Conservation (phyloP, 2,797 vertebrate genomes). For the Glyptemys insculpta region DNA sequence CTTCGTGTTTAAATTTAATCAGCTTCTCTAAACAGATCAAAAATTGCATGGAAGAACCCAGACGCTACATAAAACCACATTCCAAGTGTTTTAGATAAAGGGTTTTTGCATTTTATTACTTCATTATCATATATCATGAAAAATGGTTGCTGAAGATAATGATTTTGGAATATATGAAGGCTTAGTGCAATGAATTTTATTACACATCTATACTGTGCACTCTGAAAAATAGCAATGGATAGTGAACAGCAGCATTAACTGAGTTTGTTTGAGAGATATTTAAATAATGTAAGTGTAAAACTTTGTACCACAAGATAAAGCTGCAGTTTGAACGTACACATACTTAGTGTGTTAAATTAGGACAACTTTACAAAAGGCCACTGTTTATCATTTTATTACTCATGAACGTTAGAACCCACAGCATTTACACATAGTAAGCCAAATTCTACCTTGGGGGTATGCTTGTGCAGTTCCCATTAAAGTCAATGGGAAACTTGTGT, state of each 20-base stretch:
- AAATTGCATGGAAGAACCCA: conserved; percentile 58
- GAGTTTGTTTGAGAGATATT: conserved; percentile 31
- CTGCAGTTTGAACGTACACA: neutral
- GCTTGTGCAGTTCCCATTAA: conserved; percentile 1
- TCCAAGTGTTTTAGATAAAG: conserved; percentile 68
- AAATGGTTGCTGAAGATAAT: conserved; percentile 67
- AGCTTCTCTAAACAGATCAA: conserved; percentile 62
- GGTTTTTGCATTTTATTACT: conserved; percentile 68
- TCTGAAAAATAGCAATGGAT: conserved; percentile 59
- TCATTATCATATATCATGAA: conserved; percentile 71
- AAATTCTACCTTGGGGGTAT: neutral
- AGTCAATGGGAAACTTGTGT: neutral
- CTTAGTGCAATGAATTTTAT: conserved; percentile 65
- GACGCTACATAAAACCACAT: conserved; percentile 66
- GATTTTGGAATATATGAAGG: conserved; percentile 63
- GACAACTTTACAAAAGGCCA: conserved; percentile 10
- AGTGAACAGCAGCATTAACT: conserved; percentile 53
- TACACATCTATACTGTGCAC: conserved; percentile 38
- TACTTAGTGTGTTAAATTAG: conserved; percentile 22
- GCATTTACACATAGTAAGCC: neutral
- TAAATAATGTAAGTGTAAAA: conserved; percentile 36
- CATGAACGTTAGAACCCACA: neutral
- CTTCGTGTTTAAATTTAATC: conserved; percentile 54
- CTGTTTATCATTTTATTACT: neutral
- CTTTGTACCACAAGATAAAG: conserved; percentile 31